Evolutionary conservation across 2,888 invertebrate species (phyloP), one percentile per base, ranked within the genome.

Genomic region (Nymphalis urticae): DNA sequence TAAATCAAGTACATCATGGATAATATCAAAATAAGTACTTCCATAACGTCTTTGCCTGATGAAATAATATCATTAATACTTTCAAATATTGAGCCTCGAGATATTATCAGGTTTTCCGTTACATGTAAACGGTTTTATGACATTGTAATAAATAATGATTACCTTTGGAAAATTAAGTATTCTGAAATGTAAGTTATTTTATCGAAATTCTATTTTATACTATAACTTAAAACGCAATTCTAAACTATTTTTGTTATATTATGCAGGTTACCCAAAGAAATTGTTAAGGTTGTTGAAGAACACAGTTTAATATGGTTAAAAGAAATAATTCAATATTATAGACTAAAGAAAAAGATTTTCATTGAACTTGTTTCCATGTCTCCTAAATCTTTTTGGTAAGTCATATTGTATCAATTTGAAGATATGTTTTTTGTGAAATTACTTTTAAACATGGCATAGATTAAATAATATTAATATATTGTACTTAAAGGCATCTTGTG

Each of bases 101-200:
- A 94, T 80, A 86, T 94, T 56, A 69, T 93, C 17, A 89, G 88
- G 77, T 93, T 94, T 75, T 87, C 93, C 24, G 76, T 85, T 62
- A 93, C 94, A 21, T 94, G 94, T 81, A 93, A 89, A 75, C 87
- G 87, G 50, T 92, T 93, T 68, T 81, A 92, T 75, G 84, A 88
- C 69, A 77, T 92, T 63, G 84, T 94, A 2, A 83, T 81, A n/a
- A 82, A 77, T 58, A 87, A 87, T 74, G 80, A 85, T 56, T 74
- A 73, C 64, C 76, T 89, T 13, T 88, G 88, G 87, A 88, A 83
- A 74, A 72, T 70, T 13, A 81, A 82, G 69, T 79, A 83, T 27
- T 81, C 77, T 72, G 63, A 72, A 63, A 73, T 73, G 89, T 89
- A 81, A 85, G 88, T 73, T 58, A 13, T 47, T 59, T 32, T 4